Base-by-base conservation (phyloP, 2,113 vertebrate genomes). In the Myotis brandtii region DNA sequence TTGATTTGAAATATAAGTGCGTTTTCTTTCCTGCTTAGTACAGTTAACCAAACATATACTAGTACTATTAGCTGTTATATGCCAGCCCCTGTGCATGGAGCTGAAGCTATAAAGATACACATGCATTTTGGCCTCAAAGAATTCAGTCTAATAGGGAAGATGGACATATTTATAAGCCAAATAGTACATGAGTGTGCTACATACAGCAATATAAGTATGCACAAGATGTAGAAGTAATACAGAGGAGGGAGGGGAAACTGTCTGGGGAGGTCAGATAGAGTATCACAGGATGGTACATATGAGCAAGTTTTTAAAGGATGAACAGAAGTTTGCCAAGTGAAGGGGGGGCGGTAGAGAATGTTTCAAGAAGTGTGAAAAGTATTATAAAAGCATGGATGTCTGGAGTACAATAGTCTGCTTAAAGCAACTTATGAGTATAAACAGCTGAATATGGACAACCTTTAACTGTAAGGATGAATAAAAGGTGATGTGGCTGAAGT, bases 1-100 rank as follows among this genome's bases (percentile, higher is more conserved):
- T 73, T 89, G n/a, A 81, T 75, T 80, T 90, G 64, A 84, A 92
- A 82, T 72, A 23, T 13, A 89, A 43, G 11, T 37, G 2, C 25
- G 69, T 73, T 96, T 92, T 91, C n/a, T 86, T 95, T 96, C 17
- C 14, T 87, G 50, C 17, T 84, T 89, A 40, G 46, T 85, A 84
- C 25, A 87, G 14, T 48, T 81, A 8, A 54, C 14, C 27, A 86
- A 75, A 48, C 10, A 84, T 56, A 80, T 94, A 56, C 46, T 64
- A 18, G 27, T 59, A 59, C 23, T 59, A 59, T 59, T 59, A 59
- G n/a, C 11, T 76, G 13, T 43, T 81, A 20, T 76, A 90, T 56
- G 17, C 20, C 3, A 75, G 30, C 8, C 5, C 13, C n/a, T 66
- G 25, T 70, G 14, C 27, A 40, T 92, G 40, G 30, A 82, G 16